These are phyloP conservation scores for Montifringilla adamsi DNA, from an alignment of 2,113 vertebrate species.

Conservation along the genomic window DNA sequence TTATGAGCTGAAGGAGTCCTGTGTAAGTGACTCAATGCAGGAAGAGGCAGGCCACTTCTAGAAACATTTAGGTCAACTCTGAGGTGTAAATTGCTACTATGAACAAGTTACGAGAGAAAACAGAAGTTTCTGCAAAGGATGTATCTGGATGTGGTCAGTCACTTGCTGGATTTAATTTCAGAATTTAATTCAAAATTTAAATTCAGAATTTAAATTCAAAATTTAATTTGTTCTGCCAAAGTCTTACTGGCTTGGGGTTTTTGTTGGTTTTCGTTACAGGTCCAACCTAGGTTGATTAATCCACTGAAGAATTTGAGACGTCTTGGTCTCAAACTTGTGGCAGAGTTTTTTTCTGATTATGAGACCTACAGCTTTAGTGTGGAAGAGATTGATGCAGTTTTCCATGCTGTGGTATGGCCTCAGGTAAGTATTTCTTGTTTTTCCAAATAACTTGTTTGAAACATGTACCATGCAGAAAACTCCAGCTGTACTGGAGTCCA, in stretches of 20 bases:
- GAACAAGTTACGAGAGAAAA: neutral
- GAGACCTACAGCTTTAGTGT: constrained; percentile 84
- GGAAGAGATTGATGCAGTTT: constrained; percentile 89
- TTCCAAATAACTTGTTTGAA: neutral
- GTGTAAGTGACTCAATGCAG: neutral
- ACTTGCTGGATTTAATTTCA: neutral
- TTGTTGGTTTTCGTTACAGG: constrained; percentile 60
- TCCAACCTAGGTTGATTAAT: constrained; percentile 84
- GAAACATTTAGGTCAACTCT: neutral
- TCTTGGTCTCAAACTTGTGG: constrained; percentile 86
- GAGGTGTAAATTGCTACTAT: neutral
- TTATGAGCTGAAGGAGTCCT: neutral
- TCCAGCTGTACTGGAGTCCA: neutral
- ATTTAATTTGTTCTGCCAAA: neutral
- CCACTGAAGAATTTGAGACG: constrained; percentile 92
- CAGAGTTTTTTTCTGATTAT: constrained; percentile 86
- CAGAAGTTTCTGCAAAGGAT: neutral
- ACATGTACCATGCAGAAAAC: neutral
- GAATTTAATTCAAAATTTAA: too few species aligned
- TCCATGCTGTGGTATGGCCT: constrained; percentile 89
- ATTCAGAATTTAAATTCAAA: too few species aligned
- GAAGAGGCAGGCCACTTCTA: neutral
- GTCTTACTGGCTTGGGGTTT: neutral
- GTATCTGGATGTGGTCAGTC: neutral
- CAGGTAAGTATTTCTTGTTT: constrained; percentile 76